Base-by-base conservation (phyloP, 2,113 vertebrate species). In the Prunella himalayana region DNA sequence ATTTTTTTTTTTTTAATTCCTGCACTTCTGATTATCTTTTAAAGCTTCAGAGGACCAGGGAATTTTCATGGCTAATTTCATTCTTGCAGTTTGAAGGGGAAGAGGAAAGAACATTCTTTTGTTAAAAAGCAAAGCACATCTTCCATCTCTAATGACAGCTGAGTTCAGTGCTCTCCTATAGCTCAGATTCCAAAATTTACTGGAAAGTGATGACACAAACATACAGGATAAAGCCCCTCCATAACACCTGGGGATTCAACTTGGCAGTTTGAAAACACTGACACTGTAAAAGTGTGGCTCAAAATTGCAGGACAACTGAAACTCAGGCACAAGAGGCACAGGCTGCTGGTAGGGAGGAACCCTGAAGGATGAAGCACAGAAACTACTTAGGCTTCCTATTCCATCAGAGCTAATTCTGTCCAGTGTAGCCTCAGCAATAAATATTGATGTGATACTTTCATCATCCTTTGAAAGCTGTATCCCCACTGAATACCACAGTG, bases 171-270 rank as follows among this genome's bases (percentile, higher is more conserved):
- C 37, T 84, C 28, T 59, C 71, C 19, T 79, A 49, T 61, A 82
- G 90, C 0, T 30, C 28, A 78, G 86, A 95, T 57, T 68, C 72
- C 53, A 82, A 84, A 86, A 69, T 88, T 65, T 68, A 84, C 83
- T 69, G 39, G 76, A 57, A 95, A 94, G 49, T 42, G 37, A 78
- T 84, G 77, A 92, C 89, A 96, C 49, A 90, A 92, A 86, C 41
- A 78, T 22, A 61, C 13, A 90, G 79, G 49, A 87, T 56, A 83
- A 88, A 92, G 47, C 23, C 44, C 65, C 42, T 88, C 51, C 44
- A 90, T 41, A 86, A 78, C 1, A 8, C 47, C 82, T 56, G 72
- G 39, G 60, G 60, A 77, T 81, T 92, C 72, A 71, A 75, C 37
- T 14, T 64, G 45, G 86, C 65, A 75, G 44, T 71, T 81, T 56